Evolutionary conservation across 2,113 vertebrate species (phyloP).

Genomic region (Ailurus styani): DNA sequence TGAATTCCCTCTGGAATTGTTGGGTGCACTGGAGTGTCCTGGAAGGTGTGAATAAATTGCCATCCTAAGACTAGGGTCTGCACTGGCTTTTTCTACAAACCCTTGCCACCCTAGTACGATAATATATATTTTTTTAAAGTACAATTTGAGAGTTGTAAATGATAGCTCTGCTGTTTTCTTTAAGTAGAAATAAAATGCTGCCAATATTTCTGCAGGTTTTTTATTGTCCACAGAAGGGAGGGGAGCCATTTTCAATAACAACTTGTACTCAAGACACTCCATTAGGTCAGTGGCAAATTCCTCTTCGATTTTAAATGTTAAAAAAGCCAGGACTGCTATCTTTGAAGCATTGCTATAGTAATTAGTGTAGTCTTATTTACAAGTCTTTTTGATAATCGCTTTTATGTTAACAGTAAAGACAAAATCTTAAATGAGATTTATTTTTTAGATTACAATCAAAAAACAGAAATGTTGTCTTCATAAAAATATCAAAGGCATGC

Average conservation of each 20-base stretch:
- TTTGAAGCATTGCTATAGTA: not conserved
- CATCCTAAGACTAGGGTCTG: no score
- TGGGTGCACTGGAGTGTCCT: rapidly evolving
- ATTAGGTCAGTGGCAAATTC: not conserved
- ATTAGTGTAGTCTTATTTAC: not conserved
- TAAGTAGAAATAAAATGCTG: not conserved
- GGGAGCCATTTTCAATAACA: not conserved
- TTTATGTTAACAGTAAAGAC: not conserved
- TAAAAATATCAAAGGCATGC: not conserved
- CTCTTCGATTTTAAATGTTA: not conserved
- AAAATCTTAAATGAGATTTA: not conserved
- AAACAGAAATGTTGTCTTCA: not conserved
- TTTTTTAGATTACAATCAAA: not conserved
- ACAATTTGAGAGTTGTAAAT: not conserved
- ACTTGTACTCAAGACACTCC: not conserved
- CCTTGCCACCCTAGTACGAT: not conserved
- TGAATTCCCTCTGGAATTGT: not conserved
- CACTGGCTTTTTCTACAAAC: not conserved
- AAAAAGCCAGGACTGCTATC: not conserved
- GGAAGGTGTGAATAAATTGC: not conserved
- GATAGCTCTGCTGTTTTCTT: not conserved
- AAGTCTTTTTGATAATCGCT: not conserved
- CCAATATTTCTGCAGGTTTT: not conserved
- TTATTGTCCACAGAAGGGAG: not conserved
- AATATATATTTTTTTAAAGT: not conserved